These are phyloP conservation scores for Microcebus griseorufus DNA, from an alignment of 2,113 vertebrate species.

Conservation along the genomic window DNA sequence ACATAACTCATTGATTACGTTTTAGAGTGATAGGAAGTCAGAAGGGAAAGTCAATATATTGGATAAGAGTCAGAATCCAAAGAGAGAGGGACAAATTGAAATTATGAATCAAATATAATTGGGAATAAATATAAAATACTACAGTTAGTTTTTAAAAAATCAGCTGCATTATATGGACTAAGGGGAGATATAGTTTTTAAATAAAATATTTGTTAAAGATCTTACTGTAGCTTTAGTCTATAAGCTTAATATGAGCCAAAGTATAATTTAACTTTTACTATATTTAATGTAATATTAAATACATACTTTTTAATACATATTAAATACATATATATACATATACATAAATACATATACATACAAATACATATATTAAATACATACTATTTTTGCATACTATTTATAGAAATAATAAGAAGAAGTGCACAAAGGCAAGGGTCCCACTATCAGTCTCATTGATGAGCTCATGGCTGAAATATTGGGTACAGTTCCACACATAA, in stretches of 20 bases:
- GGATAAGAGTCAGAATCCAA: not conserved
- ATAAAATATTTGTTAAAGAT: not conserved
- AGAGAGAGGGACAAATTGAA: not conserved
- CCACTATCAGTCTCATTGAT: not conserved
- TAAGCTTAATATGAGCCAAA: not conserved
- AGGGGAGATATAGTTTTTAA: not conserved
- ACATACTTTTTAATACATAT: no score
- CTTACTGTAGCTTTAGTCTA: not conserved
- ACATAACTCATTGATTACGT: not conserved
- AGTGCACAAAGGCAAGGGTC: not conserved
- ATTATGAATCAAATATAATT: not conserved
- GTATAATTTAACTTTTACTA: not conserved
- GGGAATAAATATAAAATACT: not conserved
- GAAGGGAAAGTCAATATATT: not conserved
- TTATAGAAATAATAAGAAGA: conserved; percentile 1
- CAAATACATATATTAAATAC: no score
- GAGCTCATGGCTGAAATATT: not conserved
- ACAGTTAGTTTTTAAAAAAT: not conserved
- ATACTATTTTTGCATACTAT: not conserved
- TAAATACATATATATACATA: no score
- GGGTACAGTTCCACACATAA: not conserved
- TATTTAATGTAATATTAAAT: not conserved
- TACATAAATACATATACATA: no score
- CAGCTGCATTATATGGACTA: not conserved
- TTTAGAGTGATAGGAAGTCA: not conserved